A percentile compares a stretch with the other conserved stretches of the same genome.
Evolutionary conservation across 2,888 invertebrate genomes (phyloP).

Genomic region (Allygus modestus): DNA sequence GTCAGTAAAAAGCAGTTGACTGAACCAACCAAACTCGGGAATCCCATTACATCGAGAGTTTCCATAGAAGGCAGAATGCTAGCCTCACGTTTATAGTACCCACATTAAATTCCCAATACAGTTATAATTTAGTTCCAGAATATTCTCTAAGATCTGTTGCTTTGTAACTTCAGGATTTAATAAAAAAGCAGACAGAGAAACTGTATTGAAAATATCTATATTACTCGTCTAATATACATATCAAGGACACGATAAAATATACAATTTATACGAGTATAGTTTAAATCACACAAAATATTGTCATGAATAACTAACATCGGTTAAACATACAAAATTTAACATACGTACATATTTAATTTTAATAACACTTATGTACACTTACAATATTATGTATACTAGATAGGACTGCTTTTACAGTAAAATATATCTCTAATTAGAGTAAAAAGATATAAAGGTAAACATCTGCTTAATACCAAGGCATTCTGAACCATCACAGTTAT

Average conservation of each 20-base stretch:
- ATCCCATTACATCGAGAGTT: too few relatives aligned
- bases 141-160: too few relatives aligned
- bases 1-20: too few relatives aligned
- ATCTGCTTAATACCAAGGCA: constrained; percentile 34
- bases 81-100: too few relatives aligned
- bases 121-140: too few relatives aligned
- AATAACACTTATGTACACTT: constrained; percentile 61
- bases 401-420: constrained; percentile 48
- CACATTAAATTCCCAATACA: too few relatives aligned
- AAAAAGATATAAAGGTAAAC: constrained; percentile 32
- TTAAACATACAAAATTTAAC: constrained; percentile 61
- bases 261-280: constrained; percentile 43
- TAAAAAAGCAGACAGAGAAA: not conserved
- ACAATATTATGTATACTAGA: constrained; percentile 47
- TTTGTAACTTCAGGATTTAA: too few relatives aligned
- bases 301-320: constrained; percentile 56
- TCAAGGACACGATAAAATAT: constrained; percentile 57
- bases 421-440: constrained; percentile 32
- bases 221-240: constrained; percentile 56
- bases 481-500: constrained; percentile 36
- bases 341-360: constrained; percentile 62
- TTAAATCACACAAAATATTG: constrained; percentile 59
- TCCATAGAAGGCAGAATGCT: too few relatives aligned
- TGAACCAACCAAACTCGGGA: too few relatives aligned
- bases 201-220: constrained; percentile 59